Percentiles rank a stretch among this genome's conserved stretches.
Evolutionary conservation across 2,797 vertebrate genomes (phyloP).

Genomic region (Glyptemys insculpta): DNA sequence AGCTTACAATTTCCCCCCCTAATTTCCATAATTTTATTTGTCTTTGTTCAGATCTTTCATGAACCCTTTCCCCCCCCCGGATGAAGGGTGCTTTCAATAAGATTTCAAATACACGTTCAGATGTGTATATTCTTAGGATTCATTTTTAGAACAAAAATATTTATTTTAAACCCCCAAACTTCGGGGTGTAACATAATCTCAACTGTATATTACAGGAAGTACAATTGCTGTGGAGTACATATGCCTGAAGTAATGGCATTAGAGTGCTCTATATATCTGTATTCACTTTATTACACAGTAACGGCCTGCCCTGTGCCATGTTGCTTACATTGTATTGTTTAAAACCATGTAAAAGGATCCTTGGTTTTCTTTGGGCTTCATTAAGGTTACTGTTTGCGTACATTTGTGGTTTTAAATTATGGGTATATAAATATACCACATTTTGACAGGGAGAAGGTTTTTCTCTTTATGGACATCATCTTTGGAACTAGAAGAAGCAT

Average conservation of each 20-base stretch:
- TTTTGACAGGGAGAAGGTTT: not conserved
- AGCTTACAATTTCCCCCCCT: not conserved
- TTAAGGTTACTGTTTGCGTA: not conserved
- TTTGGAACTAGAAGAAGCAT: conserved; percentile 31
- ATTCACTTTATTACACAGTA: not conserved
- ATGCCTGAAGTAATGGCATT: not conserved
- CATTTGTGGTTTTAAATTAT: not conserved
- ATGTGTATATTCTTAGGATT: not conserved
- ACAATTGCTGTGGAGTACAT: not conserved
- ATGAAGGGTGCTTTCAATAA: conserved; percentile 23
- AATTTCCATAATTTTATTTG: conserved; percentile 17
- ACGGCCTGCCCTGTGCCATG: not conserved
- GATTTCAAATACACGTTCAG: conserved; percentile 34
- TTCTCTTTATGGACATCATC: not conserved
- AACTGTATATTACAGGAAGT: not conserved
- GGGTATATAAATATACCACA: not conserved
- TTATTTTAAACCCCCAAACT: not conserved
- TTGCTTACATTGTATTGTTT: not conserved
- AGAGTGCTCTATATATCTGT: not conserved
- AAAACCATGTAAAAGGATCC: not conserved
- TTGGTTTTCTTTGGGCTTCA: not conserved
- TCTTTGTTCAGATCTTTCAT: conserved; percentile 13
- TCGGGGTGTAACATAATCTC: not conserved
- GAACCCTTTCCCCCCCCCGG: not conserved
- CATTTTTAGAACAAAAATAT: not conserved